These are phyloP conservation scores for Struthio camelus DNA, from an alignment of 2,113 vertebrate species.

Conservation along the genomic window DNA sequence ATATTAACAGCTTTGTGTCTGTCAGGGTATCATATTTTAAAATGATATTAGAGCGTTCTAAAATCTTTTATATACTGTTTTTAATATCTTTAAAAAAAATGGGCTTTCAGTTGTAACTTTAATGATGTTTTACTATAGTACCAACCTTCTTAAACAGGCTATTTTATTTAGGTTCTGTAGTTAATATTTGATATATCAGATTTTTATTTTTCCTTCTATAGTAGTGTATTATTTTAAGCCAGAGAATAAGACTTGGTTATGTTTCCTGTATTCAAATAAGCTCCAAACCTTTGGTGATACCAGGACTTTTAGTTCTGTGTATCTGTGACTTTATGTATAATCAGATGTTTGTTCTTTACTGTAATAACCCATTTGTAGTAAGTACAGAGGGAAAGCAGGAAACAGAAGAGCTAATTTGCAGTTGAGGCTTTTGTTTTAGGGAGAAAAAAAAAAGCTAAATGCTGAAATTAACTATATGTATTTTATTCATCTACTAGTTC, in stretches of 20 bases:
- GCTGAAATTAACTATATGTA: background rate
- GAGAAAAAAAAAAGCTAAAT: background rate
- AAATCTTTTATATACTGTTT: background rate
- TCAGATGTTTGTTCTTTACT: conserved; percentile 35
- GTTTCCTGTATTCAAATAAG: background rate
- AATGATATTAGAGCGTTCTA: background rate
- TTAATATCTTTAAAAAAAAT: background rate
- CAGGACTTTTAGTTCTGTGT: conserved; percentile 4
- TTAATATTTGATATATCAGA: background rate
- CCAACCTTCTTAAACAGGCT: background rate
- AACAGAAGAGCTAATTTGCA: background rate
- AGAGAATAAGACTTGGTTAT: background rate
- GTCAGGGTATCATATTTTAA: background rate
- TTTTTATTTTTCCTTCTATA: too few relatives aligned
- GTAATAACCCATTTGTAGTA: conserved; percentile 9
- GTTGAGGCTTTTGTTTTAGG: background rate
- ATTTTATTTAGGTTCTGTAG: background rate
- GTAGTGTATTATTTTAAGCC: background rate
- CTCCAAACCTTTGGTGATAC: conserved; percentile 22
- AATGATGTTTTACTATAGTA: background rate
- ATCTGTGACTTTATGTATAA: conserved; percentile 41
- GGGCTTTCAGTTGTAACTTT: background rate
- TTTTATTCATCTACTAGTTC: background rate
- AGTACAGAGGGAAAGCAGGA: background rate
- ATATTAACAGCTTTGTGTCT: background rate